Evolutionary conservation across 1,140 invertebrate species (phyloP), one percentile per base, ranked within the genome.

Genomic region (Thalassaphorura encarpata): DNA sequence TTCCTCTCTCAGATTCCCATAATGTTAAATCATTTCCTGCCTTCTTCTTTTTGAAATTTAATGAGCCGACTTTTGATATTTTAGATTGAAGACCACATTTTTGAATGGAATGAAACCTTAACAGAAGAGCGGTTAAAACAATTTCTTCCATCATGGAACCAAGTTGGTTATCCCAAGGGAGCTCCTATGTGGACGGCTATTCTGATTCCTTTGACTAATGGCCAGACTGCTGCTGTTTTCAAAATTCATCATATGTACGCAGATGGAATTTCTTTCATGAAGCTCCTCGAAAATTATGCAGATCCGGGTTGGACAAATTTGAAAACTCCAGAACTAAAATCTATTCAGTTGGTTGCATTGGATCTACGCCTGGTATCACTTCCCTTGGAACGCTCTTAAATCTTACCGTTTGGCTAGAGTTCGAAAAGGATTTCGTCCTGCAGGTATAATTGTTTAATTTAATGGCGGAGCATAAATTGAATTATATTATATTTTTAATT

Each of bases 181-280:
- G 43, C 16, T 43, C 60, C 63, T 2, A 31, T 65, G 15, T 65
- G 63, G 63, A 54, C 21, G 13, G 24, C 58, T 6, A 50, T 53
- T 24, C 47, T 65, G 23, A 23, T 62, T 18, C 49, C 45, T 8
- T 23, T 65, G 45, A 52, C 47, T 21, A 53, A 41, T 1, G 43
- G 53, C 26, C 26, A 58, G n/a, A 62, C 60, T 4, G 63, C 63
- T 1, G 23, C 62, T 1, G 52, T 65, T 8, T 53, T 58, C 19
- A 62, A 62, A 50, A 33, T 60, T 24, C 63, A 65, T 53, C 63
- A 65, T 28, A 45, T 65, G 49, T 39, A 58, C 29, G 60, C 53
- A 16, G 63, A 65, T 54, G 63, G 63, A 11, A 60, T 65, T 2
- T 60, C 57, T 3, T 65, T 60, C 27, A 65, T 65, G 63, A 58